These are phyloP conservation scores for Anarrhichthys ocellatus DNA, from an alignment of 2,113 vertebrate genomes.

Conservation along the genomic window DNA sequence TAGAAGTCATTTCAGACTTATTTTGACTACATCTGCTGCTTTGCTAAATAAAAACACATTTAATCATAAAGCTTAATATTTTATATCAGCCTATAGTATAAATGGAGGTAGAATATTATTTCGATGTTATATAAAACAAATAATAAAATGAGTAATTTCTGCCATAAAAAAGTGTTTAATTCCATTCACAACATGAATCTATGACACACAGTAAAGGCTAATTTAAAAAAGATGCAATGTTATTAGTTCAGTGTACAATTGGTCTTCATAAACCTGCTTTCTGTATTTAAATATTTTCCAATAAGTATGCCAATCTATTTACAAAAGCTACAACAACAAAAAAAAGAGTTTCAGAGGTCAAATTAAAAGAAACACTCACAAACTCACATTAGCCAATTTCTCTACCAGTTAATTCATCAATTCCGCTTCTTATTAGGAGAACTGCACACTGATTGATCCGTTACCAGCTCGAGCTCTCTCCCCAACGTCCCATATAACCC, in stretches of 20 bases:
- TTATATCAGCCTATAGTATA: background rate
- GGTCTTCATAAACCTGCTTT: background rate
- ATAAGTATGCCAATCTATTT: background rate
- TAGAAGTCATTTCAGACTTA: background rate
- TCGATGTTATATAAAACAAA: background rate
- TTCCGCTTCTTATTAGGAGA: constrained; percentile 15
- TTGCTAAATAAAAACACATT: background rate
- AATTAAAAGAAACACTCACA: background rate
- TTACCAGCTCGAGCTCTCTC: constrained; percentile 4
- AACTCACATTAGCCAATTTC: constrained; percentile 23
- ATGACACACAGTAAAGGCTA: background rate
- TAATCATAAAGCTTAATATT: background rate
- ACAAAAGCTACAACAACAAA: background rate
- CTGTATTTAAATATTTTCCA: background rate
- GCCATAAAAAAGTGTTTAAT: background rate
- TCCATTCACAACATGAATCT: background rate
- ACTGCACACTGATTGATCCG: constrained; percentile 51
- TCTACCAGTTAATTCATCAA: constrained; percentile 13
- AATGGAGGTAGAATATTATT: background rate
- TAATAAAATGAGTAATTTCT: background rate
- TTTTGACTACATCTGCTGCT: background rate
- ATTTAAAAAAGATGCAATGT: background rate
- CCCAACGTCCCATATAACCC: constrained; percentile 33
- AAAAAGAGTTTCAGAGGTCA: background rate
- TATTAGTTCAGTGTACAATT: background rate